Conservation (phyloP, 2,113 vertebrate genomes). For the Paracanthobrama guichenoti region DNA sequence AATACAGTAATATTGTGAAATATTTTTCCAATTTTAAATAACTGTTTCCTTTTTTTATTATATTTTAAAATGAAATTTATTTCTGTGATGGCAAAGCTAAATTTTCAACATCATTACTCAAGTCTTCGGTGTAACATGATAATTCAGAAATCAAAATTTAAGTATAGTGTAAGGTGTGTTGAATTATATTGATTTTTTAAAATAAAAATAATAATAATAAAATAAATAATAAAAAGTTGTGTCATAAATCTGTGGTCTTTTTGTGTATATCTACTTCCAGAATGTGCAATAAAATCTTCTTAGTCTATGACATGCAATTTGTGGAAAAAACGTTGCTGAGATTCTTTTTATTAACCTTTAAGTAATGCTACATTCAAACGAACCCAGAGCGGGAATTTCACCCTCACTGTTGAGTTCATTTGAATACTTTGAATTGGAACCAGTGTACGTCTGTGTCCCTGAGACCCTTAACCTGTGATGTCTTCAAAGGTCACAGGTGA, state of each 20-base stretch:
- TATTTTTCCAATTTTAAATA: too few relatives aligned
- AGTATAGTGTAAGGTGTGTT: not conserved
- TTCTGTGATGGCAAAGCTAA: too few relatives aligned
- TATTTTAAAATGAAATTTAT: too few relatives aligned
- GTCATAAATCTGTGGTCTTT: not conserved
- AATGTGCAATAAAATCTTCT: not conserved
- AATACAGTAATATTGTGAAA: not conserved
- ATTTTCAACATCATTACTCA: too few relatives aligned
- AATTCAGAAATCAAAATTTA: too few relatives aligned
- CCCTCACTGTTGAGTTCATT: not conserved
- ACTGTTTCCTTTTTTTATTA: too few relatives aligned
- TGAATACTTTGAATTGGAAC: not conserved
- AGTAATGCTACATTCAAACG: not conserved
- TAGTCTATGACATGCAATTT: not conserved
- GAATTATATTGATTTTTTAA: not conserved
- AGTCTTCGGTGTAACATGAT: too few relatives aligned
- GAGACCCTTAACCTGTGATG: conserved; percentile 98
- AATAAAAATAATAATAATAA: too few relatives aligned
- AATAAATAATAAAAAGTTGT: not conserved
- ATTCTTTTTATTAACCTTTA: not conserved
- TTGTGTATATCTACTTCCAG: not conserved
- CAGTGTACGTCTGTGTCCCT: conserved; percentile 83
- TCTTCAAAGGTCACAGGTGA: conserved; percentile 90
- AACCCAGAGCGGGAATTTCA: not conserved
- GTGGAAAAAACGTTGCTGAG: not conserved